These are phyloP conservation scores for Enteromius mattozi DNA, from an alignment of 2,797 vertebrate genomes.

Conservation along the genomic window DNA sequence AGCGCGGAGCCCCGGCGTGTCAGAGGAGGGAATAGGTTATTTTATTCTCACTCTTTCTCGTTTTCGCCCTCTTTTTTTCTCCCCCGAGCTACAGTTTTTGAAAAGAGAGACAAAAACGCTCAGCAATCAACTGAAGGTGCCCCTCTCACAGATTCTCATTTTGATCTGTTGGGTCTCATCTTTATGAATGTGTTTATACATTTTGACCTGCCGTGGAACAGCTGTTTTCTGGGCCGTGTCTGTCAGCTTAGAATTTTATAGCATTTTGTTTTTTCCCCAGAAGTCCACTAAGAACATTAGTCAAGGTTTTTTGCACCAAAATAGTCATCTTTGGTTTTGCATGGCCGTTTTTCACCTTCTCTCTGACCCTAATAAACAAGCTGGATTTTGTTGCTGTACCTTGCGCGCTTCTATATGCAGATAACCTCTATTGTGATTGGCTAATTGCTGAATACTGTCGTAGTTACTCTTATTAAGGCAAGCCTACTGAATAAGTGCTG, in stretches of 20 bases:
- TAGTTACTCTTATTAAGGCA: background rate
- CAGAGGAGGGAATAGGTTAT: constrained; percentile 75
- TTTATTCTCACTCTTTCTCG: constrained; percentile 58
- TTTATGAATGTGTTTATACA: constrained; percentile 65
- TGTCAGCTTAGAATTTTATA: constrained; percentile 62
- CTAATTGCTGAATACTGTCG: background rate
- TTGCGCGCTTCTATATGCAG: background rate
- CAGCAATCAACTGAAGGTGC: constrained; percentile 56
- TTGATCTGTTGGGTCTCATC: constrained; percentile 63
- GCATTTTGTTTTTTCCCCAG: constrained; percentile 37
- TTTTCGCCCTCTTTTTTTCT: constrained; percentile 49
- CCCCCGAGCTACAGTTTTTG: constrained; percentile 38
- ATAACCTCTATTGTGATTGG: constrained; percentile 11
- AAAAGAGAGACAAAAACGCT: constrained; percentile 51
- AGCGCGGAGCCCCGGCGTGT: constrained; percentile 69
- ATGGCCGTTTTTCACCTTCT: background rate
- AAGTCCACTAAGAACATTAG: background rate
- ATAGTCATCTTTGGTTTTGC: constrained; percentile 15
- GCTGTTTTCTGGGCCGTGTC: constrained; percentile 30
- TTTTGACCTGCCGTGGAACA: constrained; percentile 51
- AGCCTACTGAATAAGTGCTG: background rate
- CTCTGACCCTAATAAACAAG: background rate
- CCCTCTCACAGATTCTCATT: constrained; percentile 60
- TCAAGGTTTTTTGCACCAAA: constrained; percentile 4
- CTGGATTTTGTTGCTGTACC: background rate